phyloP scores from a whole-genome alignment of 2,888 invertebrate genomes.

The Eurytoma adleriae region DNA sequence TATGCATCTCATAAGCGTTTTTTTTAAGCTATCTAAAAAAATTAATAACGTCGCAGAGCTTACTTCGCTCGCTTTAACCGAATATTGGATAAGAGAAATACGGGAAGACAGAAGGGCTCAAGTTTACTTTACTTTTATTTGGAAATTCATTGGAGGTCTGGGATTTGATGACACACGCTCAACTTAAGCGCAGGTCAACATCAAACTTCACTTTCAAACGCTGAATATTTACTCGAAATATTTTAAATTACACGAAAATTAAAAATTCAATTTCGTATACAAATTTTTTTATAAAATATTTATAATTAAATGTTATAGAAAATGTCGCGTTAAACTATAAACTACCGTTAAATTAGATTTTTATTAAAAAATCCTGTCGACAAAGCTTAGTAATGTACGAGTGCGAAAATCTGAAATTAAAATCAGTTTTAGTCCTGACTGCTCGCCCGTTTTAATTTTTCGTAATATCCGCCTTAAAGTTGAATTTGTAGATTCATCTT shows the following conservation, averaged over 20 bases:
- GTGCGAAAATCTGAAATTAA: not conserved
- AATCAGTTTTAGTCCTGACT: not conserved
- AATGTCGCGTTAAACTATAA: too few species aligned
- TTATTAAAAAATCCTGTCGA: not conserved
- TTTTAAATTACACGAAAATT: too few species aligned
- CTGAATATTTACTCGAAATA: too few species aligned
- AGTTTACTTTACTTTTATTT: too few species aligned
- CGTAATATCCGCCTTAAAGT: not conserved
- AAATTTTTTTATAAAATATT: too few species aligned
- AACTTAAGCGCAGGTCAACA: too few species aligned
- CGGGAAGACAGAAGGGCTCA: not conserved
- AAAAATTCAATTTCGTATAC: too few species aligned
- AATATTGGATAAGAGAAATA: not conserved
- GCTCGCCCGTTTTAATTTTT: constrained; percentile 5
- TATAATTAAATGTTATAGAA: too few species aligned
- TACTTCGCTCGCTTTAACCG: not conserved
- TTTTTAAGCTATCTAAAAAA: not conserved
- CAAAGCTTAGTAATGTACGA: not conserved
- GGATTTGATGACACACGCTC: too few species aligned
- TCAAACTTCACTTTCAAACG: too few species aligned
- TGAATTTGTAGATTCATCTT: constrained; percentile 11
- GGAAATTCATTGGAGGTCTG: too few species aligned
- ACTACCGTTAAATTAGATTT: too few species aligned
- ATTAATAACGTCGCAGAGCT: constrained; percentile 15
- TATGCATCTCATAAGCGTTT: not conserved